Conservation (phyloP, 2,113 vertebrate genomes). For the Heliornis fulica region DNA sequence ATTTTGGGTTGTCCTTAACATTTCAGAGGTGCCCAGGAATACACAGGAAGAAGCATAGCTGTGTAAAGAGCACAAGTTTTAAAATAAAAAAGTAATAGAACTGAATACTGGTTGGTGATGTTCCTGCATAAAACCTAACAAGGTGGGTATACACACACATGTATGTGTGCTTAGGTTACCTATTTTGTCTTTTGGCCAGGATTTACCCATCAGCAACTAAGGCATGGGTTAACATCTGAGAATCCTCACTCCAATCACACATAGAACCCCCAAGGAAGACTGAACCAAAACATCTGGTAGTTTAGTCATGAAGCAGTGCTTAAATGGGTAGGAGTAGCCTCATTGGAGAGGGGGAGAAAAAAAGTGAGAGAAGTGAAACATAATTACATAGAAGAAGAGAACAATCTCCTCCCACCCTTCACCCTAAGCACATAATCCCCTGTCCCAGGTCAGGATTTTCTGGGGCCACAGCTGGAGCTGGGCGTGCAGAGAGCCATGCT, state of each 20-base stretch:
- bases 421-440: background rate
- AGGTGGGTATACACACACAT: background rate
- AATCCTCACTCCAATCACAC: background rate
- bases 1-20: background rate
- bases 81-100: background rate
- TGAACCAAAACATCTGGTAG: background rate
- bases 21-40: background rate
- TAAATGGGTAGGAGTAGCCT: background rate
- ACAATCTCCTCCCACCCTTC: background rate
- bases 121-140: background rate
- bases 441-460: background rate
- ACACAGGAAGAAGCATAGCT: background rate
- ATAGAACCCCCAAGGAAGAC: background rate
- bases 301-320: fast-evolving
- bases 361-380: background rate
- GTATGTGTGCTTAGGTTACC: background rate
- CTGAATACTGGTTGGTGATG: background rate
- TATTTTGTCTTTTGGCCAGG: background rate
- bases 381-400: background rate
- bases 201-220: background rate
- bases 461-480: background rate
- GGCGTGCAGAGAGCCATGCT: background rate
- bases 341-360: background rate
- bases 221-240: background rate
- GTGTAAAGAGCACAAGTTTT: background rate